Evolutionary conservation across 2,113 vertebrate species (phyloP), one percentile per base, ranked within the genome.

Genomic region (Prinia subflava): DNA sequence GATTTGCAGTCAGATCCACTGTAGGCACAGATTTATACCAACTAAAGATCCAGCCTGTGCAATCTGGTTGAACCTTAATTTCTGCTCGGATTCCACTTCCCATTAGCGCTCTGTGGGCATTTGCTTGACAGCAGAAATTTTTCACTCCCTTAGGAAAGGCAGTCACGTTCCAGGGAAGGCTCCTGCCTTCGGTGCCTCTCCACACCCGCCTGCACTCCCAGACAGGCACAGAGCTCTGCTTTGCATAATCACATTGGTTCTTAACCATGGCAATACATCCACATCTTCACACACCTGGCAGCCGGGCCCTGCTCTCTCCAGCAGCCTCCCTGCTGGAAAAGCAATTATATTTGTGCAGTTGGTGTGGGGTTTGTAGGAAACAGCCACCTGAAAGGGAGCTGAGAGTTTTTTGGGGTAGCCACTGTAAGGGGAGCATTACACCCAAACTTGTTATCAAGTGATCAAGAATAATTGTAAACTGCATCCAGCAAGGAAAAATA

Each of bases 221-320:
- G 90, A 33, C 79, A 35, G 24, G 64, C 92, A 83, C 67, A 35
- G 59, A 83, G 87, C 90, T 81, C 84, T 52, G 80, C 93, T 97
- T 82, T 96, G 93, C 93, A 96, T 95, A 96, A 92, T 93, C 90
- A 79, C 73, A 64, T 87, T 78, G 86, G 79, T 86, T 93, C 91
- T 71, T 89, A 92, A 86, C 83, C 88, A 71, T 15, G 37, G 90
- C 90, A 94, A 94, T 96, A 39, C 53, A 96, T 90, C 95, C 94
- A 76, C 11, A 81, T 95, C 93, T 87, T 84, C 90, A 92, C 92
- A 71, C 90, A 93, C 80, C 92, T 93, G 57, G 71, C 85, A 94
- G 90, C 91, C 93, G 86, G 85, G 46, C 4, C 64, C 80, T 75
- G 79, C 64, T 89, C 83, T 94, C 83, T 82, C 85, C 28, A 80